Evolutionary conservation across 2,888 invertebrate species (phyloP).

Genomic region (Mesochorus sp.): DNA sequence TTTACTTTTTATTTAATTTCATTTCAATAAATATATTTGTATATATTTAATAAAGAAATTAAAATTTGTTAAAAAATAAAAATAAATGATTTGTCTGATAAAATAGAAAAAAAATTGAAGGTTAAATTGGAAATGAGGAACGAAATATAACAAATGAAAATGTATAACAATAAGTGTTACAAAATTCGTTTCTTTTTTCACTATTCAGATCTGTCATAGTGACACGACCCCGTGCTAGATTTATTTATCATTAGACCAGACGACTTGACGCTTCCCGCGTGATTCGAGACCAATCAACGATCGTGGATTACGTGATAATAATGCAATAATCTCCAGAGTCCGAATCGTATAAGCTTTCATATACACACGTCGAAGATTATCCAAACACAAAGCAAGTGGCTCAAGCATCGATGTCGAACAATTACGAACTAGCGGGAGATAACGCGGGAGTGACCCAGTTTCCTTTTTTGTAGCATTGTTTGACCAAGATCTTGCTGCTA

Average conservation of each 20-base stretch:
- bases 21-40: neutral
- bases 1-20: no score
- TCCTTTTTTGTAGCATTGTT: neutral
- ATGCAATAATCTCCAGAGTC: constrained; percentile 29
- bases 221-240: constrained; percentile 30
- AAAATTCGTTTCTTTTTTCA: constrained; percentile 21
- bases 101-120: neutral
- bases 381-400: constrained; percentile 26
- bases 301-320: constrained; percentile 28
- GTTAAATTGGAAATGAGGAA: neutral
- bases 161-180: no score
- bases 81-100: no score
- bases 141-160: no score
- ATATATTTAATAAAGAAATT: neutral
- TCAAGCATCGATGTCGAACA: constrained; percentile 2
- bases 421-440: constrained; percentile 18
- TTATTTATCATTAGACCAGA: constrained; percentile 27
- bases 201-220: constrained; percentile 4
- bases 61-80: neutral
- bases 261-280: constrained; percentile 27
- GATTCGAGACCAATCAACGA: constrained; percentile 47
- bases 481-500: neutral
- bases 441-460: constrained; percentile 23
- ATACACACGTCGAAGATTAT: constrained; percentile 19
- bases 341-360: constrained; percentile 11